Evolutionary conservation across 2,113 vertebrate species (phyloP).

Genomic region (Spea bombifrons): DNA sequence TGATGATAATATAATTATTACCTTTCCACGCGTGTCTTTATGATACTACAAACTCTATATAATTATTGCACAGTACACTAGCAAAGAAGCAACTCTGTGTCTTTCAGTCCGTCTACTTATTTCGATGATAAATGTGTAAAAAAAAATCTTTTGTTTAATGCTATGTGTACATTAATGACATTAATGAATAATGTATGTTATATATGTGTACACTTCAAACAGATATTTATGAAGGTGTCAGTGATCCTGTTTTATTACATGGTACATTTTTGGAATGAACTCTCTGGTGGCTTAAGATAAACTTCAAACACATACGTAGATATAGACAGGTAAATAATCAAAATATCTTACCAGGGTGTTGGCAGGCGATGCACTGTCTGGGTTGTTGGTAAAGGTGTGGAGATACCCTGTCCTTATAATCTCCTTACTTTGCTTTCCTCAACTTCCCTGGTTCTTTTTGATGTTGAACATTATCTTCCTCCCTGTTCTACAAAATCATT

Average conservation of each 20-base stretch:
- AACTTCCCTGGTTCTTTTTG: background rate
- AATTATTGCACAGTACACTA: background rate
- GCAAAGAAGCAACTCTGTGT: background rate
- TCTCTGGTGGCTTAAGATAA: background rate
- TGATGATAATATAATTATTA: constrained; percentile 19
- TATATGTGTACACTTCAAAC: background rate
- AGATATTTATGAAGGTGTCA: too few relatives aligned
- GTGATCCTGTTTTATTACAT: too few relatives aligned
- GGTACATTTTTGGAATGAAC: too few relatives aligned
- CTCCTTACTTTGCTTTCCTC: background rate
- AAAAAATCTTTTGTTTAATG: too few relatives aligned
- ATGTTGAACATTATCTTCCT: background rate
- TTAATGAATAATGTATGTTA: background rate
- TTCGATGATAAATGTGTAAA: too few relatives aligned
- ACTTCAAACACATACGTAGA: background rate
- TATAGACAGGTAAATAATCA: background rate
- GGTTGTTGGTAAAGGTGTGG: background rate
- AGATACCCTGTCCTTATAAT: background rate
- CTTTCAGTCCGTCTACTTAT: background rate
- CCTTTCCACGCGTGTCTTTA: constrained; percentile 2
- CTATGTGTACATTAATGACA: too few relatives aligned
- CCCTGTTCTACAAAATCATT: background rate
- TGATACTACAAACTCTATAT: constrained; percentile 4
- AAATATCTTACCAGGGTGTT: constrained; percentile 1
- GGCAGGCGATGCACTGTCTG: background rate